Evolutionary conservation across 2,888 invertebrate species (phyloP).

Genomic region (Lepidocyrtoides sp.): DNA sequence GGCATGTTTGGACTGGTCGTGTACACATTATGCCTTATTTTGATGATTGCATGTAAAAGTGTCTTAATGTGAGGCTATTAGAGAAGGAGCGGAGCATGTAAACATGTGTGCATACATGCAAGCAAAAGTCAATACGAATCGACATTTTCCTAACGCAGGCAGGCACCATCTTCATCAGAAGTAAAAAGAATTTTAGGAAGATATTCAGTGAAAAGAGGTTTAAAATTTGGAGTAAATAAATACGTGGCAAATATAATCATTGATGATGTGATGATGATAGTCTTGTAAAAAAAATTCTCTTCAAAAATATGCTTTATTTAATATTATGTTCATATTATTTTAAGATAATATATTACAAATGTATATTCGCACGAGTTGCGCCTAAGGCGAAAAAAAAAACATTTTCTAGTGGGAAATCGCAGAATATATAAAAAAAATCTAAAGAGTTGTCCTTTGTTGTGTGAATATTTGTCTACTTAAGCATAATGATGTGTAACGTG

Average conservation of each 20-base stretch:
- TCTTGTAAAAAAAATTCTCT: background rate
- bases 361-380: conserved; percentile 80
- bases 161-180: background rate
- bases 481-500: background rate
- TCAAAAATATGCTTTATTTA: background rate
- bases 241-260: conserved; percentile 17
- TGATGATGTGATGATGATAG: background rate
- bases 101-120: background rate
- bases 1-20: background rate
- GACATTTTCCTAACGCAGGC: too few species aligned
- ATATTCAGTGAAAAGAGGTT: background rate
- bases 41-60: conserved; percentile 57
- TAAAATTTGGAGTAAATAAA: background rate
- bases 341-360: background rate
- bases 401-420: conserved; percentile 36
- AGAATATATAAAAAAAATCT: too few species aligned
- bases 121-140: conserved; percentile 15
- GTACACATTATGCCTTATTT: conserved; percentile 41
- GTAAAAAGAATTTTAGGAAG: too few species aligned
- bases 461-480: background rate
- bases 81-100: conserved; percentile 6
- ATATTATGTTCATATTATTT: background rate
- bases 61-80: conserved; percentile 66
- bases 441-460: too few species aligned
- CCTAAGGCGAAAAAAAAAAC: conserved; percentile 73